phyloP scores from a whole-genome alignment of 2,888 invertebrate species.

The Dryadula phaetusa region DNA sequence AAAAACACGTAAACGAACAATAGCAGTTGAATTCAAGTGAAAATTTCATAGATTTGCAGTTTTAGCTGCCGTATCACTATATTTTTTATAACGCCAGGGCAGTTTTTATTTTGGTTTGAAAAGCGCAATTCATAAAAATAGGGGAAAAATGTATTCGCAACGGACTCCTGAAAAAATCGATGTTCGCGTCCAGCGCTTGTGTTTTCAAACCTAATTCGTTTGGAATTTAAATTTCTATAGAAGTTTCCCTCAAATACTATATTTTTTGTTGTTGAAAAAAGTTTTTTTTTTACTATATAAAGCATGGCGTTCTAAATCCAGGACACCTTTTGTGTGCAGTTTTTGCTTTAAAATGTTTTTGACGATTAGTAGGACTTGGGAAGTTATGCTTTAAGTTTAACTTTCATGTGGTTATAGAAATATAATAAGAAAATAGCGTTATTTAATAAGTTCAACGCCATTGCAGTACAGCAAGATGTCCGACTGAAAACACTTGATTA shows the following conservation, averaged over 20 bases:
- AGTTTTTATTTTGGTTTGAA: conserved; percentile 37
- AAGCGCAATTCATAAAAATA: conserved; percentile 42
- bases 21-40: conserved; percentile 41
- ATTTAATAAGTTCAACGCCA: too few species aligned
- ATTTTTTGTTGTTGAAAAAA: neutral
- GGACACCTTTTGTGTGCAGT: conserved; percentile 14
- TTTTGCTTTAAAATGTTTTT: conserved; percentile 1
- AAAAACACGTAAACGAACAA: conserved; percentile 44
- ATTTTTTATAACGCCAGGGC: conserved; percentile 26
- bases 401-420: too few species aligned
- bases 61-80: conserved; percentile 34
- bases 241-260: neutral
- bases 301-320: conserved; percentile 1
- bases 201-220: conserved; percentile 27
- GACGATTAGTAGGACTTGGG: neutral
- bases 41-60: conserved; percentile 46
- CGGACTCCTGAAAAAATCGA: conserved; percentile 27
- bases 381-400: neutral
- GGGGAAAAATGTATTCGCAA: conserved; percentile 20
- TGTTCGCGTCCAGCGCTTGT: conserved; percentile 14
- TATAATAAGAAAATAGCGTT: too few species aligned
- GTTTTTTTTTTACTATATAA: conserved; percentile 8
- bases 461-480: too few species aligned
- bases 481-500: too few species aligned
- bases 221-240: conserved; percentile 19